A percentile compares a stretch with the other conserved stretches of the same genome.
Evolutionary conservation across 1,140 invertebrate species (phyloP).

Genomic region (Oedothorax gibbosus): DNA sequence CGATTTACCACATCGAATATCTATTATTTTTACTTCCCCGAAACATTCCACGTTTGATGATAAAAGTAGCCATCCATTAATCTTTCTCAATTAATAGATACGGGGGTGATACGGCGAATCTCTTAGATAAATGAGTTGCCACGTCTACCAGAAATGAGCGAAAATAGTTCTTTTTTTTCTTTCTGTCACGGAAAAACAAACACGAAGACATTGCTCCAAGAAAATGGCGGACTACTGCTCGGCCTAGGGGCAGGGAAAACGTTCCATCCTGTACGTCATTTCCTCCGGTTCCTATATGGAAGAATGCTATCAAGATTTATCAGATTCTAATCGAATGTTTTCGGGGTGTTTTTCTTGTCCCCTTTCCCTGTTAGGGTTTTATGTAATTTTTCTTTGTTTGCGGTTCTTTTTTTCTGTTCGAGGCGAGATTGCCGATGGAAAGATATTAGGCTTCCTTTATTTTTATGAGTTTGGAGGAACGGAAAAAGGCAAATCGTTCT

Average conservation of each 20-base stretch:
- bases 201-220: constrained; percentile 22
- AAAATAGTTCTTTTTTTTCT: neutral
- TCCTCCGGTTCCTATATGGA: constrained; percentile 25
- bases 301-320: constrained; percentile 41
- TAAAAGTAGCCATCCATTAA: constrained; percentile 12
- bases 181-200: neutral
- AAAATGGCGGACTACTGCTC: constrained; percentile 2
- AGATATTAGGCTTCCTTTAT: no score
- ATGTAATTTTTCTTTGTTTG: constrained; percentile 48
- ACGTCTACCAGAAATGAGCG: constrained; percentile 5
- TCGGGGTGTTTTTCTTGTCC: constrained; percentile 27
- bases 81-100: constrained; percentile 39
- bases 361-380: constrained; percentile 41
- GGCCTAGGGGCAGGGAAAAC: constrained; percentile 31
- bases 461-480: no score
- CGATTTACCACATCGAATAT: no score
- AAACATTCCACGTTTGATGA: neutral
- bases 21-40: no score
- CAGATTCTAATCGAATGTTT: constrained; percentile 57
- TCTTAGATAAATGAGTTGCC: constrained; percentile 35
- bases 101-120: constrained; percentile 10
- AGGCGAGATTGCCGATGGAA: no score
- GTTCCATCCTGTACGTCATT: constrained; percentile 42
- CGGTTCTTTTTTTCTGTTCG: neutral
- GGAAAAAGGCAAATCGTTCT: no score